Evolutionary conservation across 2,113 vertebrate genomes (phyloP).

Genomic region (Antennarius striatus): DNA sequence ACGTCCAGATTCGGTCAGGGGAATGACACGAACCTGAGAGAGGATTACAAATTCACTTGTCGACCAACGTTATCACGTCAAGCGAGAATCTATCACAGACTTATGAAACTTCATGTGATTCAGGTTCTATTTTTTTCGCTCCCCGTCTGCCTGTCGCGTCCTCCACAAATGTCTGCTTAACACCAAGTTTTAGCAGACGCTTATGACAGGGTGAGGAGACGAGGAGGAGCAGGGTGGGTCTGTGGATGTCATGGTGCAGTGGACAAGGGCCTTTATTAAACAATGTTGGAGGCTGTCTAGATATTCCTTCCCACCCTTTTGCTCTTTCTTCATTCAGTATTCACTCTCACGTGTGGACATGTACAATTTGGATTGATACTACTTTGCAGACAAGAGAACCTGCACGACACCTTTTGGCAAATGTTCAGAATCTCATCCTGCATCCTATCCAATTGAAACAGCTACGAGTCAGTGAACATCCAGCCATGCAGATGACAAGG

Average conservation of each 20-base stretch:
- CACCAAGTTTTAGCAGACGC: slow-evolving; percentile 43
- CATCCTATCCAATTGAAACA: background rate
- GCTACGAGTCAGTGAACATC: background rate
- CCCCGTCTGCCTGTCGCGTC: background rate
- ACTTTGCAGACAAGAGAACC: slow-evolving; percentile 8
- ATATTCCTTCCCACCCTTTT: slow-evolving; percentile 40
- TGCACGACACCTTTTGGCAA: slow-evolving; percentile 1
- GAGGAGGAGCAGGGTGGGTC: slow-evolving; percentile 53
- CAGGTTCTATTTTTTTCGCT: background rate
- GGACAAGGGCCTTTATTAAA: slow-evolving; percentile 61
- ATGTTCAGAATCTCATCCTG: background rate
- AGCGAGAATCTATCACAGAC: slow-evolving; percentile 22
- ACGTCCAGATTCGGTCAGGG: background rate
- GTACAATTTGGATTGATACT: background rate
- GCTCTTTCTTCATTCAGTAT: slow-evolving; percentile 22
- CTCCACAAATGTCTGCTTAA: slow-evolving; percentile 14
- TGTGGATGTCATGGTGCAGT: slow-evolving; percentile 46
- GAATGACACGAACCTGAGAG: slow-evolving; percentile 14
- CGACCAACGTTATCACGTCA: slow-evolving; percentile 2
- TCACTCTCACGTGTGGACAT: slow-evolving; percentile 5
- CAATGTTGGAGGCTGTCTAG: slow-evolving; percentile 55
- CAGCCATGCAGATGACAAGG: slow-evolving; percentile 23
- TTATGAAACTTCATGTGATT: slow-evolving; percentile 17
- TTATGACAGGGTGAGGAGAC: slow-evolving; percentile 41
- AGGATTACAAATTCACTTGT: slow-evolving; percentile 8